phyloP scores from a whole-genome alignment of 2,888 invertebrate genomes.

The Iselma pallidipennis region DNA sequence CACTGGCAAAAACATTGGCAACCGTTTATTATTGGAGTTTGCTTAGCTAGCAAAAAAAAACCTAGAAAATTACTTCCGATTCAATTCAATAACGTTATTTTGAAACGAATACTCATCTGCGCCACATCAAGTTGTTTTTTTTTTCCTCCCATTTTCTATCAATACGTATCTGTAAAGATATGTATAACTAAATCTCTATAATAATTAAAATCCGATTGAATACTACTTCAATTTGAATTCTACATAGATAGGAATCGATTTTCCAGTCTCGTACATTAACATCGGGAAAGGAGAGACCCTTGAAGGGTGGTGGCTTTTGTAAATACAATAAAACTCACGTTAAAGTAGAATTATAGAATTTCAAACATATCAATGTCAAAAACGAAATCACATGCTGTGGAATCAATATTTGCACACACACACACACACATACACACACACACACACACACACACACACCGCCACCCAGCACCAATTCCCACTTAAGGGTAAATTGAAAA shows the following conservation, averaged over 20 bases:
- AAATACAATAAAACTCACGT: not conserved
- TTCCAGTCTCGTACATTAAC: not conserved
- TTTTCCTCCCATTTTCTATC: not conserved
- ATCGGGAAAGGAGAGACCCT: not conserved
- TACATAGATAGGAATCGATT: too few relatives aligned
- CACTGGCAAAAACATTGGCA: conserved; percentile 30
- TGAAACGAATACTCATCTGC: conserved; percentile 24
- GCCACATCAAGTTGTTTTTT: too few relatives aligned
- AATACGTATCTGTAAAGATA: conserved; percentile 1
- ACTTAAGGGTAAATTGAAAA: conserved; percentile 27
- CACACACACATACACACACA: too few relatives aligned
- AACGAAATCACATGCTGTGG: conserved; percentile 14
- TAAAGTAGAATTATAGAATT: conserved; percentile 12
- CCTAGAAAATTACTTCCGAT: conserved; percentile 26
- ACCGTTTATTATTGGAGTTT: conserved; percentile 33
- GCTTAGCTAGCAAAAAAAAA: conserved; percentile 26
- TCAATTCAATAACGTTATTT: conserved; percentile 29
- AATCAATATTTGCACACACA: conserved; percentile 23
- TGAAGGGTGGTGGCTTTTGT: not conserved
- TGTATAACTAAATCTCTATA: not conserved
- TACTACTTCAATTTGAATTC: not conserved
- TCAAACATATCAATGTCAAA: conserved; percentile 24
- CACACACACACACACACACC: too few relatives aligned
- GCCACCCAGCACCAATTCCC: conserved; percentile 21
- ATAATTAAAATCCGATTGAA: conserved; percentile 5